Conservation (phyloP, 2,113 vertebrate species). For the Xiphophorus maculatus region DNA sequence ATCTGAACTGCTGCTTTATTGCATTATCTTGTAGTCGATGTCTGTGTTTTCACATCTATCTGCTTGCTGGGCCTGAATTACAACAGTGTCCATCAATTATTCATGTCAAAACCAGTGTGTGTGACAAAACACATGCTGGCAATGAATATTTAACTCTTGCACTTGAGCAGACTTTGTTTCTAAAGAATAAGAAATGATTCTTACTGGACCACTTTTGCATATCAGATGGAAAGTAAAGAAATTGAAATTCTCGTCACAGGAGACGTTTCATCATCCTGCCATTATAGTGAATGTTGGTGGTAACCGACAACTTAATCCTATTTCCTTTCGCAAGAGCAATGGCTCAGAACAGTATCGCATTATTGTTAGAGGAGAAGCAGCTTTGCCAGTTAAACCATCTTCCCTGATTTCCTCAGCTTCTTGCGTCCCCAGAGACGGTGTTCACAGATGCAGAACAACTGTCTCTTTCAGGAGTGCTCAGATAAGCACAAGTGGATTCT, state of each 20-base stretch:
- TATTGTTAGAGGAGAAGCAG: conserved; percentile 69
- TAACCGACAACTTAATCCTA: conserved; percentile 71
- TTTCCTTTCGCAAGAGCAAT: conserved; percentile 65
- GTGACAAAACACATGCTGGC: conserved; percentile 75
- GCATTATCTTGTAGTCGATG: conserved; percentile 9
- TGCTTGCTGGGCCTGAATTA: conserved; percentile 58
- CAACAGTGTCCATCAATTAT: conserved; percentile 74
- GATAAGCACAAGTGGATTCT: conserved; percentile 72
- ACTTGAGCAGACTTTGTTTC: conserved; percentile 45
- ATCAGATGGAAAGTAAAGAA: conserved; percentile 48
- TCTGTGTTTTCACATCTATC: conserved; percentile 61
- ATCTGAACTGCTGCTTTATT: conserved; percentile 25
- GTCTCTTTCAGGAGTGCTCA: conserved; percentile 67
- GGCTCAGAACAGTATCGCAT: conserved; percentile 67
- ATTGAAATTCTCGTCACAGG: conserved; percentile 58
- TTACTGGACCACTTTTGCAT: conserved; percentile 35
- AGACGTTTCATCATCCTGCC: conserved; percentile 65
- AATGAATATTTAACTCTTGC: conserved; percentile 69
- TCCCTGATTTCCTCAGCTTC: conserved; percentile 62
- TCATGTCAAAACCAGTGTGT: conserved; percentile 63
- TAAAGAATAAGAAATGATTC: conserved; percentile 37
- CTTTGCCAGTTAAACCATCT: conserved; percentile 75
- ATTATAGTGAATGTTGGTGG: conserved; percentile 49
- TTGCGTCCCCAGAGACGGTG: conserved; percentile 50
- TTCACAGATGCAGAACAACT: conserved; percentile 62